Evolutionary conservation across 2,797 vertebrate species (phyloP).

Genomic region (Melanitta fusca): DNA sequence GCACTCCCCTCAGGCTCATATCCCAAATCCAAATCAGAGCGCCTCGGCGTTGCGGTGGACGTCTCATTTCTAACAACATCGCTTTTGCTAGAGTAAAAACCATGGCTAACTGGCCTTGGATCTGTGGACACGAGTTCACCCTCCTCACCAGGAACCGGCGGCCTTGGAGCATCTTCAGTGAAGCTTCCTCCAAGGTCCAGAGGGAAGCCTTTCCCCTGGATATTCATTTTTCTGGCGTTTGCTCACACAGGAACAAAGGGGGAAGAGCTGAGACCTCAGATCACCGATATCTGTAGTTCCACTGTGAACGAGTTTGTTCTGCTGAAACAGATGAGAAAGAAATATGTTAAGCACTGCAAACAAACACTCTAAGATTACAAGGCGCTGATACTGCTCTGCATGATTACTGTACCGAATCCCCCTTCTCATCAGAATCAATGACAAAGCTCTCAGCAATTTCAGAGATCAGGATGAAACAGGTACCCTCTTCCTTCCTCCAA

Average conservation of each 20-base stretch:
- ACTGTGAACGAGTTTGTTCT: conserved; percentile 57
- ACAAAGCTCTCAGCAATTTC: neutral
- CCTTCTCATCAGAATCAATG: neutral
- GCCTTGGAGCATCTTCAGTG: conserved; percentile 97
- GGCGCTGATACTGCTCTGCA: neutral
- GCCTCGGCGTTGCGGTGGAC: conserved; percentile 90
- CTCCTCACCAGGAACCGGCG: conserved; percentile 96
- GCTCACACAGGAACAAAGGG: conserved; percentile 72
- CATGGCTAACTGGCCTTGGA: conserved; percentile 81
- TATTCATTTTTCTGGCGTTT: conserved; percentile 90
- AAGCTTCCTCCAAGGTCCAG: conserved; percentile 93
- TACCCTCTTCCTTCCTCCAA: neutral
- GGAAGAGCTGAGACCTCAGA: conserved; percentile 76
- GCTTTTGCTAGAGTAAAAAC: conserved; percentile 85
- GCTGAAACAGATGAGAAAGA: conserved; percentile 73
- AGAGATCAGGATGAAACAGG: neutral
- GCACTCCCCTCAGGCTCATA: conserved; percentile 98
- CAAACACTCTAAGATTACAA: neutral
- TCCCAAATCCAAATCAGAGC: conserved; percentile 95
- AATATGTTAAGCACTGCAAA: conserved; percentile 29
- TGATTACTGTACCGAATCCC: neutral
- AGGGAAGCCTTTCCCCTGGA: conserved; percentile 89
- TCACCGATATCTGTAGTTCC: conserved; percentile 74
- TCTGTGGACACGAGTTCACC: conserved; percentile 91
- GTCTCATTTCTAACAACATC: conserved; percentile 87